Conservation (phyloP, 2,888 invertebrate genomes). For the Brachypterus glaber region DNA sequence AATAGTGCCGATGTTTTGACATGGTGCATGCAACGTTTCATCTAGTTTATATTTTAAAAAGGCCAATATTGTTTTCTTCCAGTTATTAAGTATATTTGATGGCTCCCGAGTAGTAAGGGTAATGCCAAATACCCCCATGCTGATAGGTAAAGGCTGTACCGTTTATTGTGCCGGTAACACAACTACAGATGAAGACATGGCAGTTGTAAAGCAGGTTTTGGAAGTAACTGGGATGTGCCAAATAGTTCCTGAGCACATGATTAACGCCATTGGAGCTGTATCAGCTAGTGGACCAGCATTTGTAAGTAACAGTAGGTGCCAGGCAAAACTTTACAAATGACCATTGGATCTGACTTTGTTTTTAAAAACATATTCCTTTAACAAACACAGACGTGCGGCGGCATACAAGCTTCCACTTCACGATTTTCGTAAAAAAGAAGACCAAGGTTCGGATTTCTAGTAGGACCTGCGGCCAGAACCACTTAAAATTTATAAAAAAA, state of each 20-base stretch:
- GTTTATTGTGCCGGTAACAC: conserved; percentile 49
- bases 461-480: too few relatives aligned
- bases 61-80: conserved; percentile 8
- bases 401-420: too few relatives aligned
- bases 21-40: not conserved
- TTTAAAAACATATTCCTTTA: too few relatives aligned
- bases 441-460: too few relatives aligned
- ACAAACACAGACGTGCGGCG: too few relatives aligned
- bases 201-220: conserved; percentile 49
- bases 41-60: not conserved
- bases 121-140: conserved; percentile 85
- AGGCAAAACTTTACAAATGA: too few relatives aligned
- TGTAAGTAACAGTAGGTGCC: conserved; percentile 60
- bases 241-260: conserved; percentile 65
- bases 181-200: conserved; percentile 47
- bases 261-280: conserved; percentile 69
- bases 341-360: too few relatives aligned
- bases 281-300: conserved; percentile 88
- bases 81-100: conserved; percentile 27
- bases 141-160: conserved; percentile 61
- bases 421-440: too few relatives aligned
- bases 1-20: too few relatives aligned
- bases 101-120: conserved; percentile 53
- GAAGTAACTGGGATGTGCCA: conserved; percentile 58
- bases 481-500: too few relatives aligned